Base-by-base conservation (phyloP, 1,140 invertebrate species). In the Drosophila navojoa region DNA sequence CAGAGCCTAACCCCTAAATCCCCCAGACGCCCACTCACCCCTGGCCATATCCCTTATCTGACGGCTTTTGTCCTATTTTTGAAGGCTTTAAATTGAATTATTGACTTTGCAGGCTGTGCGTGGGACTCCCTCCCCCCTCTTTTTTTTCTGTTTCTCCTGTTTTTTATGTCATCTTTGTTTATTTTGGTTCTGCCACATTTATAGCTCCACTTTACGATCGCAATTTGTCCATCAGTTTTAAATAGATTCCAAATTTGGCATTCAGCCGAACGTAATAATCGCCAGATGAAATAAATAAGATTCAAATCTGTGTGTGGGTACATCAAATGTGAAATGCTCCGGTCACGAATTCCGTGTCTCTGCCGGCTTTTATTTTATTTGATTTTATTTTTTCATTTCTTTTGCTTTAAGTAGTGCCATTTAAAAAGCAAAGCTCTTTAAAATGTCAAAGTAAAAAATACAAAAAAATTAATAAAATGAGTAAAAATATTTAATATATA, bases 41-140 rank as follows among this genome's bases (percentile, higher is more conserved):
- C 19, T 42, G 9, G 11, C 45, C 27, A 4, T 16, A 15, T 47
- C 45, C 45, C 45, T 22, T 68, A 68, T 67, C 84, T 79, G 76
- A 71, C 80, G 76, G 76, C 76, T 64, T 78, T 70, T 81, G 79
- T 82, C 66, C 79, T 82, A 82, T 82, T 82, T 81, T 84, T 64
- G n/a, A 84, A 76, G 80, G 76, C 77, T 73, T 82, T 66, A 69
- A 77, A 74, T 57, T 76, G 60, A 68, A 80, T 74, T 80, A 80
- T 49, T 72, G 73, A 66, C 70, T 32, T 38, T 62, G 27, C 27
- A 25, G 45, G 60, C 42, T 52, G 19, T 16, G 32, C 57, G 50
- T 62, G 42, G 45, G 63, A 40, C 47, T 53, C 3, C 5, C n/a
- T 4, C n/a, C 4, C 3, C 5, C n/a, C 4, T 15, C 4, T 47